Conservation (phyloP, 2,113 vertebrate species). For the Saiga tatarica region DNA sequence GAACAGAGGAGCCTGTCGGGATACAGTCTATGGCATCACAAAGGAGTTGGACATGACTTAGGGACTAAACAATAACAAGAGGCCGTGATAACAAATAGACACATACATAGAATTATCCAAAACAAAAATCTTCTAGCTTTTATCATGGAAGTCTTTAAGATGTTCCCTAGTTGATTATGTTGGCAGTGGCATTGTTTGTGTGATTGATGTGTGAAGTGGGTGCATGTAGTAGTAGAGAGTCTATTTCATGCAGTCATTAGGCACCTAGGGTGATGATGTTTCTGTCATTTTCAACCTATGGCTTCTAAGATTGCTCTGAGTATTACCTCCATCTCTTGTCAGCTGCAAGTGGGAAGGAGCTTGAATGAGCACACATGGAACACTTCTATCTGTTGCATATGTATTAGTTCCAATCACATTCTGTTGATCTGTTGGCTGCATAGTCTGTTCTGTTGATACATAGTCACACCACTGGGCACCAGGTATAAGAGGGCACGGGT, state of each 20-base stretch:
- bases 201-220: no score
- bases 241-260: not conserved
- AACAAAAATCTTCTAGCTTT: not conserved
- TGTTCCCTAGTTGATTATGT: not conserved
- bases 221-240: not conserved
- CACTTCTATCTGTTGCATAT: not conserved
- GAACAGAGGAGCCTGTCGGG: not conserved
- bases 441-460: not conserved
- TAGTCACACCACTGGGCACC: not conserved
- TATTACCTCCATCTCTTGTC: not conserved
- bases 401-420: not conserved
- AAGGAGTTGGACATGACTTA: not conserved
- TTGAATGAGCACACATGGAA: not conserved
- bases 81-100: not conserved
- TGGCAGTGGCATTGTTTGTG: not conserved
- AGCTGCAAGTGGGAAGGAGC: not conserved
- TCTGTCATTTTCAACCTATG: not conserved
- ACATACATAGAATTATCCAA: not conserved
- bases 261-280: not conserved
- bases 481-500: not conserved
- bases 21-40: not conserved
- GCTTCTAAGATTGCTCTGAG: not conserved
- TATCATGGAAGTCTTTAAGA: not conserved
- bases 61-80: not conserved
- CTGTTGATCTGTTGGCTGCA: not conserved